These are phyloP conservation scores for Toxonevra muliebris DNA, from an alignment of 2,888 invertebrate species.

Conservation along the genomic window DNA sequence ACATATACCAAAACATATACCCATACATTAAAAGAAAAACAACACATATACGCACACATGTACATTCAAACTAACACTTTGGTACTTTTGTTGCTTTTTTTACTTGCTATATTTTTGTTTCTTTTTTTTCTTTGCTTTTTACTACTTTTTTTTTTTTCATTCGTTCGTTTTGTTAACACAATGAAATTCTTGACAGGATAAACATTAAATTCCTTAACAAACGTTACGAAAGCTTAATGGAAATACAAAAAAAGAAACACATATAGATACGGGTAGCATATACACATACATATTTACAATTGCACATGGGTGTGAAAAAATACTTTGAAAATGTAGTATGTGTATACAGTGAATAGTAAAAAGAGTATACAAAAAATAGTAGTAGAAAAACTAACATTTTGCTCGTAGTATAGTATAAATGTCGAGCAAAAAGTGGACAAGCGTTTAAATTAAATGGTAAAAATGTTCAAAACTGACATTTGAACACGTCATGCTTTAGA, in stretches of 20 bases:
- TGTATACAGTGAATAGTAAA: no score
- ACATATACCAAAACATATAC: neutral
- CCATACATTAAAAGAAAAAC: neutral
- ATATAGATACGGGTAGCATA: no score
- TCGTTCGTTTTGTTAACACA: conserved; percentile 17
- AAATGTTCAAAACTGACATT: neutral
- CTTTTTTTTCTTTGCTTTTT: conserved; percentile 11
- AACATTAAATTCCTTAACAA: conserved; percentile 37
- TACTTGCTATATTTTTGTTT: conserved; percentile 1
- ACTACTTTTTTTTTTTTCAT: conserved; percentile 12
- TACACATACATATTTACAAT: no score
- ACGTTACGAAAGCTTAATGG: conserved; percentile 15
- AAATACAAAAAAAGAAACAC: no score
- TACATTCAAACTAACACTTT: neutral
- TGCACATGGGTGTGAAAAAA: no score
- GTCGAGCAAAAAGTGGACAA: conserved; percentile 13
- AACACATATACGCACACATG: neutral
- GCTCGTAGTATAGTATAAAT: neutral
- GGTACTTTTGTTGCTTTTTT: neutral
- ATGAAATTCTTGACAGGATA: conserved; percentile 40
- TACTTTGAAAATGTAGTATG: no score
- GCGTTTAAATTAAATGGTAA: conserved; percentile 34
- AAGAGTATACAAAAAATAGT: no score
- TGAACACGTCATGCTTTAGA: conserved; percentile 9
- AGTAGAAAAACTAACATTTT: no score